phyloP scores from a whole-genome alignment of 2,113 vertebrate species.

The Brachionichthys hirsutus region DNA sequence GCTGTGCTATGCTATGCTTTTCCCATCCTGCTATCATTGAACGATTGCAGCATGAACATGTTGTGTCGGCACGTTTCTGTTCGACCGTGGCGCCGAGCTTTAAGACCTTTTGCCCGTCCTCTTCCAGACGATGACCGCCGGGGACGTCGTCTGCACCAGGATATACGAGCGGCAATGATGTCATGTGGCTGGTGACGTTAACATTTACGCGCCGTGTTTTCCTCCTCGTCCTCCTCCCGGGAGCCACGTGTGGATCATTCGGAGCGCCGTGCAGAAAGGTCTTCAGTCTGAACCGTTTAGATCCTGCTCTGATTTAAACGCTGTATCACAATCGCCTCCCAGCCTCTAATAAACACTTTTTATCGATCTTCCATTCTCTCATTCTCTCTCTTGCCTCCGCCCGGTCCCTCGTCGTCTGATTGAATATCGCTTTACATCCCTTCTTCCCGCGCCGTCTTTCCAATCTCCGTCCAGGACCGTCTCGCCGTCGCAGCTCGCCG shows the following conservation, averaged over 20 bases:
- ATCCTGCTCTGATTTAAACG: too few relatives aligned
- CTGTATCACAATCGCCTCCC: conserved; percentile 12
- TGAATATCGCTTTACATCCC: conserved; percentile 47
- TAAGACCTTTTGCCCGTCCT: conserved; percentile 23
- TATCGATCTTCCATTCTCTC: conserved; percentile 28
- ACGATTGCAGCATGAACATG: too few relatives aligned
- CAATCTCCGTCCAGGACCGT: neutral
- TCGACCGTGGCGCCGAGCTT: too few relatives aligned
- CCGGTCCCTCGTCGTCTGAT: conserved; percentile 25
- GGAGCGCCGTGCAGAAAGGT: conserved; percentile 3
- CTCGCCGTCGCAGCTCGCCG: conserved; percentile 2
- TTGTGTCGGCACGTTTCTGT: too few relatives aligned
- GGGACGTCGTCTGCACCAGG: conserved; percentile 87
- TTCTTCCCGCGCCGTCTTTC: conserved; percentile 20
- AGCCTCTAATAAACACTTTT: conserved; percentile 65
- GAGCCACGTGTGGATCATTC: conserved; percentile 26
- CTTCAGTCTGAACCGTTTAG: conserved; percentile 14
- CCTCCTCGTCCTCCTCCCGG: conserved; percentile 14
- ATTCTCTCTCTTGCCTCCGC: conserved; percentile 16
- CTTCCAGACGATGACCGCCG: conserved; percentile 88
- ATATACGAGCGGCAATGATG: conserved; percentile 86
- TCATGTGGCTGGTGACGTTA: conserved; percentile 42
- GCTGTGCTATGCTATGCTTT: too few relatives aligned
- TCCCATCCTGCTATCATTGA: too few relatives aligned
- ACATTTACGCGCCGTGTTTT: conserved; percentile 40